Evolutionary conservation across 2,113 vertebrate genomes (phyloP).

Genomic region (Polypterus senegalus): DNA sequence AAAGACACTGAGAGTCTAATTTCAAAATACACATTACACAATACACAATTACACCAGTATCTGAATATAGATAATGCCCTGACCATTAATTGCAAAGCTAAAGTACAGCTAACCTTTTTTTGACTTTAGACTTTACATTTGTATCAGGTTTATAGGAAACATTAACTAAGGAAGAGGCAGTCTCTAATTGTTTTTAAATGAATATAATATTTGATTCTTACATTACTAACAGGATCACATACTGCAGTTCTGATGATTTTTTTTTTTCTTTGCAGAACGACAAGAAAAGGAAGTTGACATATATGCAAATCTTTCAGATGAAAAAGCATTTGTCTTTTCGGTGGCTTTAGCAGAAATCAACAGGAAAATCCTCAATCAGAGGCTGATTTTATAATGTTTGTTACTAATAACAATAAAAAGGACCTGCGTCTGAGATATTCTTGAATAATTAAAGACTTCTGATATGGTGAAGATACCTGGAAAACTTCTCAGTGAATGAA

Average conservation of each 20-base stretch:
- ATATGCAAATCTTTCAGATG: constrained; percentile 91
- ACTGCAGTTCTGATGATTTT: constrained; percentile 1
- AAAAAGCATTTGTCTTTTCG: constrained; percentile 95
- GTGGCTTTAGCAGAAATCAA: constrained; percentile 98
- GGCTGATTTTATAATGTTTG: constrained; percentile 67
- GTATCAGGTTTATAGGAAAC: too few species aligned
- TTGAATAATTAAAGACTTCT: constrained; percentile 25
- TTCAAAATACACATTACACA: too few species aligned
- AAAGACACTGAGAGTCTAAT: too few species aligned
- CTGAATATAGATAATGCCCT: too few species aligned
- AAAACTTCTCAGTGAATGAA: not conserved
- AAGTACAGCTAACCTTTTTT: too few species aligned
- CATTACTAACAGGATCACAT: not conserved
- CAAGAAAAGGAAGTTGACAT: constrained; percentile 95
- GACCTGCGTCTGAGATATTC: constrained; percentile 30
- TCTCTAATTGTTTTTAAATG: too few species aligned
- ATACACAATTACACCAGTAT: too few species aligned
- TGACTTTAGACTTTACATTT: too few species aligned
- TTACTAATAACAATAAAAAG: constrained; percentile 23
- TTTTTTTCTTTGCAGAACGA: constrained; percentile 68
- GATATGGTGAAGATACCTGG: constrained; percentile 15
- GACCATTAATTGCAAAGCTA: too few species aligned
- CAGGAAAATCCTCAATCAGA: constrained; percentile 95
- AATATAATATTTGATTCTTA: too few species aligned
- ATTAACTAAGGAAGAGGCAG: too few species aligned